phyloP scores from a whole-genome alignment of 2,797 vertebrate genomes.

The Danio aesculapii region DNA sequence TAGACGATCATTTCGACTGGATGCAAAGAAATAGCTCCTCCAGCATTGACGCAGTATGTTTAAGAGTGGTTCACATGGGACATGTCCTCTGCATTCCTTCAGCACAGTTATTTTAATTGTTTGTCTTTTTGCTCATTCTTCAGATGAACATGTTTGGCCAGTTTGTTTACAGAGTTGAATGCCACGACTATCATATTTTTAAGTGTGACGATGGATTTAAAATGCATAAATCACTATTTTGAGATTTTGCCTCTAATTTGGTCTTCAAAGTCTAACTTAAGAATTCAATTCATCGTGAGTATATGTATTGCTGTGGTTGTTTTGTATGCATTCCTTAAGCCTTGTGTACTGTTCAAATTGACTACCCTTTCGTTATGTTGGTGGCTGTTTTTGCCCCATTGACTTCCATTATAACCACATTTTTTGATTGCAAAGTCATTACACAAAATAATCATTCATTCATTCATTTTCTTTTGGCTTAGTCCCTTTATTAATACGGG shows the following conservation, averaged over 20 bases:
- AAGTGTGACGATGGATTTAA: neutral
- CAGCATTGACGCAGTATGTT: neutral
- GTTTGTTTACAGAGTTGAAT: neutral
- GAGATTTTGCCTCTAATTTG: constrained; percentile 15
- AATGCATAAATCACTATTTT: constrained; percentile 35
- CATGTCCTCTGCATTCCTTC: constrained; percentile 17
- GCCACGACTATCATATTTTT: neutral
- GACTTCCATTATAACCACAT: too few relatives aligned
- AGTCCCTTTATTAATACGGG: too few relatives aligned
- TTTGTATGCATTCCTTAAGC: too few relatives aligned
- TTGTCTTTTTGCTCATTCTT: neutral
- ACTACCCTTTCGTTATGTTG: too few relatives aligned
- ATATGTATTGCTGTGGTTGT: too few relatives aligned
- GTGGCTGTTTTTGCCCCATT: too few relatives aligned
- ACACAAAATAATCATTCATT: too few relatives aligned
- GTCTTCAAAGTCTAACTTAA: neutral
- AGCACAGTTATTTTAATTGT: neutral
- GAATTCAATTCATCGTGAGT: too few relatives aligned
- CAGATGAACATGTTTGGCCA: neutral
- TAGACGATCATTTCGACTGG: neutral
- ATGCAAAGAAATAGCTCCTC: neutral
- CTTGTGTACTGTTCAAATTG: too few relatives aligned
- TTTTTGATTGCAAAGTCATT: too few relatives aligned
- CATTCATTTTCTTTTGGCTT: too few relatives aligned
- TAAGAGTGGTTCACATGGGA: neutral